Percentiles rank a stretch among this genome's conserved stretches.
phyloP scores from a whole-genome alignment of 2,888 invertebrate genomes.

The Phyllotreta striolata region DNA sequence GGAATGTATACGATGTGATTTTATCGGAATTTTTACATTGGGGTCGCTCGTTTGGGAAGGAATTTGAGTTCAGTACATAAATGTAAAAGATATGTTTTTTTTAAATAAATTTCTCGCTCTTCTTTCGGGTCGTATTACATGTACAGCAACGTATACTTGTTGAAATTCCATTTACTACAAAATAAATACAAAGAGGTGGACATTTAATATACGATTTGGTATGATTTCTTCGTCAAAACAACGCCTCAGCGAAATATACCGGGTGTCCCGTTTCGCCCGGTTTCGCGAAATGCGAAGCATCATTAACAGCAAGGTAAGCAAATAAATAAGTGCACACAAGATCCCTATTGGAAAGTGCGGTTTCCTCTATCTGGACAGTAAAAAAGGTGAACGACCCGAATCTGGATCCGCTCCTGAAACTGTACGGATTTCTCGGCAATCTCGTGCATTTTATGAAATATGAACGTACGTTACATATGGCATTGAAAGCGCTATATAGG shows the following conservation, averaged over 20 bases:
- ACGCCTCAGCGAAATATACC: neutral
- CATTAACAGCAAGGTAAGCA: slow-evolving; percentile 9
- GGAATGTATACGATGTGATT: too few relatives aligned
- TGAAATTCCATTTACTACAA: too few relatives aligned
- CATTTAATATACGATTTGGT: too few relatives aligned
- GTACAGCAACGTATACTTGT: too few relatives aligned
- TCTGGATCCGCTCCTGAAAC: slow-evolving; percentile 34
- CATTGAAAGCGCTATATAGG: slow-evolving; percentile 7
- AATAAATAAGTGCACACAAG: slow-evolving; percentile 34
- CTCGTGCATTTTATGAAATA: slow-evolving; percentile 46
- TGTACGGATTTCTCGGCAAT: slow-evolving; percentile 27
- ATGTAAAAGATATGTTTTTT: too few relatives aligned
- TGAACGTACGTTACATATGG: slow-evolving; percentile 32
- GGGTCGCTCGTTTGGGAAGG: too few relatives aligned
- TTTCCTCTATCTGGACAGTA: slow-evolving; percentile 32
- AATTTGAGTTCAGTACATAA: too few relatives aligned
- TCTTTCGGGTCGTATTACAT: too few relatives aligned
- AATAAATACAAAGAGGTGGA: too few relatives aligned
- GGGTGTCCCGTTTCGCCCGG: neutral
- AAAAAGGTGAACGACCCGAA: slow-evolving; percentile 40
- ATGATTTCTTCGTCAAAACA: too few relatives aligned
- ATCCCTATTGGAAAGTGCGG: slow-evolving; percentile 28
- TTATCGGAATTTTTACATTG: too few relatives aligned
- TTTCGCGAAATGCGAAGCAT: neutral
- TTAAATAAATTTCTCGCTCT: too few relatives aligned